phyloP scores from a whole-genome alignment of 2,113 vertebrate genomes.

The Anguilla japonica region DNA sequence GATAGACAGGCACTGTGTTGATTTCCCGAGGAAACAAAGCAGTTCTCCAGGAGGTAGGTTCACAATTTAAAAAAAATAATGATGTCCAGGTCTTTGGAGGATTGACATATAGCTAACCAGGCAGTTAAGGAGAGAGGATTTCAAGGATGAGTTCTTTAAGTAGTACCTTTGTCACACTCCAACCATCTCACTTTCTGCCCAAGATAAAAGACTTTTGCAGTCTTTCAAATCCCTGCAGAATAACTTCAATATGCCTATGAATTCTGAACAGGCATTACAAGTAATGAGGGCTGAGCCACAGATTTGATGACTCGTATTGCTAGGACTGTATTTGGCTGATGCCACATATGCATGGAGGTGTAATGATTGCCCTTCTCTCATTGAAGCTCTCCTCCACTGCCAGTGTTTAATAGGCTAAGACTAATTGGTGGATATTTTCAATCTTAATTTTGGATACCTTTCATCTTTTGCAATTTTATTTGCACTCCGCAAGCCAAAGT shows the following conservation, averaged over 20 bases:
- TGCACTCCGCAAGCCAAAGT: slow-evolving; percentile 26
- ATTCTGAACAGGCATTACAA: background rate
- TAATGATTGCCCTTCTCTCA: background rate
- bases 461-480: slow-evolving; percentile 15
- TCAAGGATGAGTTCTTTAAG: background rate
- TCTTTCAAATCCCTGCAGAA: slow-evolving; percentile 21
- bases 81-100: background rate
- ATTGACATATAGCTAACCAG: background rate
- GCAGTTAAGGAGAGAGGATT: background rate
- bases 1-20: background rate
- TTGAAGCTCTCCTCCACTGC: background rate
- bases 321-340: background rate
- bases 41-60: background rate
- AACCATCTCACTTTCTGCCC: slow-evolving; percentile 17
- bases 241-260: slow-evolving; percentile 4
- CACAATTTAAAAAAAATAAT: background rate
- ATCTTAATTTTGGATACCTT: background rate
- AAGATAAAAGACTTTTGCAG: slow-evolving; percentile 30
- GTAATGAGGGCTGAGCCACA: background rate
- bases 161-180: background rate
- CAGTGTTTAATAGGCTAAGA: background rate
- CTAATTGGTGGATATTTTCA: background rate
- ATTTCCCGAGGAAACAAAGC: background rate
- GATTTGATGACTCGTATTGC: background rate
- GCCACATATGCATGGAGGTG: background rate